Percentiles rank a stretch among this genome's conserved stretches.
Conservation (phyloP, 2,113 vertebrate genomes). For the Lathamus discolor region DNA sequence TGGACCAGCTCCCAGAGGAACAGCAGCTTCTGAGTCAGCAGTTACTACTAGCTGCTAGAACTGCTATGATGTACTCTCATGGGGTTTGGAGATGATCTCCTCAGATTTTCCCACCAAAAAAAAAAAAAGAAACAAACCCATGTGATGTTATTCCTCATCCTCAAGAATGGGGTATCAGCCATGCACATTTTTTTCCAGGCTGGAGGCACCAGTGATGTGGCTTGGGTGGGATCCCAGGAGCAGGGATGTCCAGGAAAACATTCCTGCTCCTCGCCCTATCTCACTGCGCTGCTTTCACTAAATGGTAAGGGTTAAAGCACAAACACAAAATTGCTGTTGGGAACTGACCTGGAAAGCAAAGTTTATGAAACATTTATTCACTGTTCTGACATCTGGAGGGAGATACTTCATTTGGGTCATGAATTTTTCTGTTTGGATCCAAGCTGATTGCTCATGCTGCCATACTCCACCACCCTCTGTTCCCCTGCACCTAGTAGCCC, state of each 20-base stretch:
- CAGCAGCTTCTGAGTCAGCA: neutral
- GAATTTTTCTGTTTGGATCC: conserved; percentile 21
- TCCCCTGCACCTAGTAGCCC: neutral
- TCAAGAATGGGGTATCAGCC: neutral
- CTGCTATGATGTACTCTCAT: rapidly evolving
- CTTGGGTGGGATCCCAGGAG: too few species aligned
- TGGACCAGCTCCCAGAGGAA: neutral
- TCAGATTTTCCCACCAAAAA: neutral
- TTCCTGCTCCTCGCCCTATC: neutral
- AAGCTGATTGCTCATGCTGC: neutral
- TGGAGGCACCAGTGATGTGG: neutral
- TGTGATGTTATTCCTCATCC: too few species aligned
- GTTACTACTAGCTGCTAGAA: neutral
- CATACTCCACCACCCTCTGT: neutral
- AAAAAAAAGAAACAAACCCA: neutral
- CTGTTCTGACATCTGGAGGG: conserved; percentile 2
- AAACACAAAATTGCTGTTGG: neutral
- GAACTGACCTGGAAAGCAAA: conserved; percentile 32
- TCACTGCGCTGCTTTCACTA: neutral
- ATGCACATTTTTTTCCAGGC: neutral
- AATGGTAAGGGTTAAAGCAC: conserved; percentile 6
- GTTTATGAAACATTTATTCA: conserved; percentile 49
- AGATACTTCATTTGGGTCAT: conserved; percentile 37
- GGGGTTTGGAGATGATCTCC: rapidly evolving
- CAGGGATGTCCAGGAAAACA: rapidly evolving